These are phyloP conservation scores for Sebastes wilsoni DNA, from an alignment of 2,797 vertebrate genomes.

Conservation along the genomic window DNA sequence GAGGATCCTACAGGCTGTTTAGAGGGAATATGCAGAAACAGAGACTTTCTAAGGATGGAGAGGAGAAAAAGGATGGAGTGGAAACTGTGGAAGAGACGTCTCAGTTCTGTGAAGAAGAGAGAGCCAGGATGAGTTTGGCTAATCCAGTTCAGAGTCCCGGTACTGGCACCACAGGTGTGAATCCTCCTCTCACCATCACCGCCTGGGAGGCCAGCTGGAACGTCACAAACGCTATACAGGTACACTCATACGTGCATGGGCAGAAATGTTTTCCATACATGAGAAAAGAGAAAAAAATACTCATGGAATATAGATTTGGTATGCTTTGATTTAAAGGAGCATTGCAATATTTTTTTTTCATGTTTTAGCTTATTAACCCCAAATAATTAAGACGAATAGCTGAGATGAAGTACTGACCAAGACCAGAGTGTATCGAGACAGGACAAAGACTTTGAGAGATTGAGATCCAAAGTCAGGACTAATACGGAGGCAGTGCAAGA, in stretches of 20 bases:
- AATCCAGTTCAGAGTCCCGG: not conserved
- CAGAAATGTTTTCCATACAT: not conserved
- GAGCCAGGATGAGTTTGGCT: not conserved
- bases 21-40: not conserved
- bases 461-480: too few species aligned
- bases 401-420: too few species aligned
- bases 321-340: not conserved
- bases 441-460: too few species aligned
- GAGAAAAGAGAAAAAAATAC: not conserved
- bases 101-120: slow-evolving; percentile 22
- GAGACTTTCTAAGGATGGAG: not conserved
- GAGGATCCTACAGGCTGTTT: not conserved
- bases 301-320: not conserved
- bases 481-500: too few species aligned
- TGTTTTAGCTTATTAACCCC: not conserved
- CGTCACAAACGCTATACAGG: slow-evolving; percentile 81
- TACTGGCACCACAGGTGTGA: not conserved
- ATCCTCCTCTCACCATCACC: slow-evolving; percentile 65
- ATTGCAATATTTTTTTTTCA: not conserved
- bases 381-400: not conserved
- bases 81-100: not conserved
- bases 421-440: too few species aligned
- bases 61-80: not conserved
- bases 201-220: slow-evolving; percentile 84
- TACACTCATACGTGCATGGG: slow-evolving; percentile 11